Evolutionary conservation across 1,140 invertebrate genomes (phyloP), one percentile per base, ranked within the genome.

Genomic region (Drosophila parabipectinata): DNA sequence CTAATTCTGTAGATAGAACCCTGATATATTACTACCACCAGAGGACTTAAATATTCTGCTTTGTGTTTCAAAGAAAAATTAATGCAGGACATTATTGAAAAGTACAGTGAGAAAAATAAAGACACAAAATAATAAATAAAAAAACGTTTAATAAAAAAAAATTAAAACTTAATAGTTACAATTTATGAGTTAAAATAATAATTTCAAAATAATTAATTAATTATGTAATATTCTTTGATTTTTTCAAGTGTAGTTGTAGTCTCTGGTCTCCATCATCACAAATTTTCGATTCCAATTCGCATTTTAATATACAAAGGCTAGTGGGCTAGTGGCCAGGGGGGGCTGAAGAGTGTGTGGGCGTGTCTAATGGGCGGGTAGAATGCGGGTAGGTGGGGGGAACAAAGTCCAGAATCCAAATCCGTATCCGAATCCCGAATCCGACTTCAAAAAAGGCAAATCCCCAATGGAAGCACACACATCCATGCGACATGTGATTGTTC

Each of bases 271-370:
- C 21, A 21, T 21, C 21, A 21, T 21, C 21, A 10, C 9, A 32
- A 32, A 32, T 32, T 32, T 32, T 41, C 12, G 39, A 41, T 41
- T 41, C 10, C 39, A 41, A 67, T 60, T 73, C 63, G 60, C 53
- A 73, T 75, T 73, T 58, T 47, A 64, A 56, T 45, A 72, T 39
- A 48, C 69, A 72, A 44, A 63, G 53, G 34, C 72, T 30, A 21
- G 21, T 3, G 21, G 21, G 21, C 21, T 21, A 21, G 5, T 21
- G 53, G 32, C 14, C 0, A 32, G 61, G 6, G 24, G 18, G 24
- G 18, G 18, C 18, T 18, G 18, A 1, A 18, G 18, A 18, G 44
- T 12, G 44, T 2, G 4, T 14, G 32, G 32, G 30, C 4, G 7
- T 18, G 41, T 18, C 41, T 45, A 45, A 14, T 41, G 12, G 39